Evolutionary conservation across 2,113 vertebrate species (phyloP).

Genomic region (Lycocorax pyrrhopterus): DNA sequence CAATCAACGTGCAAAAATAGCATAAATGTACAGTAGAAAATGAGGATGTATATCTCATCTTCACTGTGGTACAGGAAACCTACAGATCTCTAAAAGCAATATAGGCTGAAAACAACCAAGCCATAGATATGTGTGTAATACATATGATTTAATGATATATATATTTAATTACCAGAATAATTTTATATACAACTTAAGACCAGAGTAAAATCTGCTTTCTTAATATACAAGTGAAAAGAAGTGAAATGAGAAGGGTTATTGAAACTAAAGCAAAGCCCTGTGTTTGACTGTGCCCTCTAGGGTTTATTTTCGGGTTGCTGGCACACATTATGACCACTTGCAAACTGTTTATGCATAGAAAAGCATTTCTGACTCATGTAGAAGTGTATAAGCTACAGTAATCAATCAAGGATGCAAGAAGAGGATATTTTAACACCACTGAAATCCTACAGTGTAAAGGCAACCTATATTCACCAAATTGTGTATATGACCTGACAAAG

Average conservation of each 20-base stretch:
- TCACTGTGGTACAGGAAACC: not conserved
- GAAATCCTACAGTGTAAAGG: not conserved
- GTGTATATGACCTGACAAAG: not conserved
- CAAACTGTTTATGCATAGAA: not conserved
- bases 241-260: not conserved
- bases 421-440: not conserved
- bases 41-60: not conserved
- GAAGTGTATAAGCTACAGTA: not conserved
- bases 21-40: not conserved
- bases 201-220: not conserved
- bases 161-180: not conserved
- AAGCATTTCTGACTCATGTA: not conserved
- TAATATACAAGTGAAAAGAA: not conserved
- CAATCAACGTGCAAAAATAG: not conserved
- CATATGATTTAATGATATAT: not conserved
- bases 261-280: not conserved
- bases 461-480: not conserved
- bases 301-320: not conserved
- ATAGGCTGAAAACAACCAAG: not conserved
- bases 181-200: not conserved
- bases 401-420: not conserved
- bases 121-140: not conserved
- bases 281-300: not conserved
- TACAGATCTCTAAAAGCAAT: not conserved
- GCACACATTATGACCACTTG: not conserved